Base-by-base conservation (phyloP, 2,797 vertebrate genomes). In the Vespertilio murinus region DNA sequence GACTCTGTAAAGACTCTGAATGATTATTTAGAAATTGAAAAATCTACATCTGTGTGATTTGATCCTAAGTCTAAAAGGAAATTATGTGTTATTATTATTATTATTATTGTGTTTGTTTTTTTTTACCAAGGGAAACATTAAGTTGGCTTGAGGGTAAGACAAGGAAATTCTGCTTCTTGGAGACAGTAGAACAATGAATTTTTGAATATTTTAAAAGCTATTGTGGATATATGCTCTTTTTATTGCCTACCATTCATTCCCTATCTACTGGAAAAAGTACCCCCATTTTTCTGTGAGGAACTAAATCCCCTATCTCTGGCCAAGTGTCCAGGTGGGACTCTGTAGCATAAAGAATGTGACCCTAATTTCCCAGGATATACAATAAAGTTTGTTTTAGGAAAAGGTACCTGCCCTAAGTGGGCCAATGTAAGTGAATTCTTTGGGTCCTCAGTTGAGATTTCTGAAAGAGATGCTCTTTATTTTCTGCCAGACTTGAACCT, bases 401-500 rank as follows among this genome's bases (percentile, higher is more conserved):
- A 95, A 86, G 11, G 0, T 17, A 71, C n/a, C 47, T 54, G 22
- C 54, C 23, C 6, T 52, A 83, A 75, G n/a, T 64, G 25, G 35
- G 42, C 47, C 71, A 93, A 45, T 54, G 42, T 20, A 65, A 90
- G 49, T 81, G 28, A 85, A 78, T 81, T 95, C 35, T 92, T 30
- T 78, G 54, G 84, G 25, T 69, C 81, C 30, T 78, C 33, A 69
- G 8, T 38, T 47, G 54, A 82, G 14, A 45, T 81, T 88, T 81
- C 52, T 93, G 25, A 42, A 93, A 90, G n/a, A 45, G 25, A 42
- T 70, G 52, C 28, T 75, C 11, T 83, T 85, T 90, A n/a, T 82
- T 90, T 94, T 92, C 35, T 90, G 64, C 22, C 87, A 30, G 30
- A 78, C 47, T 92, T 80, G n/a, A 93, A 65, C 3, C 30, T 47